These are phyloP conservation scores for Melanotaenia parkinsoni DNA, from an alignment of 2,797 vertebrate species.

Conservation along the genomic window DNA sequence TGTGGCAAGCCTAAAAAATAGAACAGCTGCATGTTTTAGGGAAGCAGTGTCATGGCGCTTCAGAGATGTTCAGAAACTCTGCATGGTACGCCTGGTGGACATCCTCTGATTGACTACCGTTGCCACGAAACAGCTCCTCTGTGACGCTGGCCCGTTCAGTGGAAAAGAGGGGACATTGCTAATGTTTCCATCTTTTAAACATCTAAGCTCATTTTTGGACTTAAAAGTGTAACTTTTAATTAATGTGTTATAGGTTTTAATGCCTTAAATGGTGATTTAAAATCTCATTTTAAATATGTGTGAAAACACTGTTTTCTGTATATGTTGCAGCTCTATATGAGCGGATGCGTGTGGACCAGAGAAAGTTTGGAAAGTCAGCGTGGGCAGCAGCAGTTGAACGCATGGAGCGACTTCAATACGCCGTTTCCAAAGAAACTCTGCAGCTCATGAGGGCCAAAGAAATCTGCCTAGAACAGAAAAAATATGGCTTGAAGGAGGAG, in stretches of 20 bases:
- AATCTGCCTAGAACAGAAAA: constrained; percentile 96
- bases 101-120: too few relatives aligned
- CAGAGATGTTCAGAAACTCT: too few relatives aligned
- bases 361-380: constrained; percentile 94
- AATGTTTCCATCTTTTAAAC: not conserved
- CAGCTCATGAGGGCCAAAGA: constrained; percentile 98
- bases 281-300: not conserved
- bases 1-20: too few relatives aligned
- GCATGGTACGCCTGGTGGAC: too few relatives aligned
- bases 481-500: constrained; percentile 93
- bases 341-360: constrained; percentile 95
- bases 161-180: too few relatives aligned
- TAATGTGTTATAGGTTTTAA: too few relatives aligned
- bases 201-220: not conserved
- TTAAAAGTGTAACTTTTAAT: not conserved
- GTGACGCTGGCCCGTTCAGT: too few relatives aligned
- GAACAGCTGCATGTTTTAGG: too few relatives aligned
- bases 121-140: too few relatives aligned
- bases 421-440: constrained; percentile 94
- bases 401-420: constrained; percentile 95
- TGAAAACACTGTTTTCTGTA: not conserved
- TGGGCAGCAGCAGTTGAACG: constrained; percentile 94
- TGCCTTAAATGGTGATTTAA: not conserved
- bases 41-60: too few relatives aligned
- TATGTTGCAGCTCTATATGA: constrained; percentile 87